phyloP scores from a whole-genome alignment of 1,140 invertebrate species.

The Reticulitermes speratus region DNA sequence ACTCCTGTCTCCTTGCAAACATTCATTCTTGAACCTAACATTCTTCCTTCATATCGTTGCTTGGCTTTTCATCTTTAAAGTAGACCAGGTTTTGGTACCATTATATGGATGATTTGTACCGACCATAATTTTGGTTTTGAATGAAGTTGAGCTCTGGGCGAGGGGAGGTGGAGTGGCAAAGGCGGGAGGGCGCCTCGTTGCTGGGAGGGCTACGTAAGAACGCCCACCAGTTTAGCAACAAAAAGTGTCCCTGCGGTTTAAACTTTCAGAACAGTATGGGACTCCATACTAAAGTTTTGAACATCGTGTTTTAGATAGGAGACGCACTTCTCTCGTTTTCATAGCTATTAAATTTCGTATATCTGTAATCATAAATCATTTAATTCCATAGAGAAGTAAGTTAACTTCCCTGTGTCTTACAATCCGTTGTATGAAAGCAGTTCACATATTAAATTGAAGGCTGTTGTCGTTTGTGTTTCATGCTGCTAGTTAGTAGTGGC shows the following conservation, averaged over 20 bases:
- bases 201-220: neutral
- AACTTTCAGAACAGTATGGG: neutral
- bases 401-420: neutral
- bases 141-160: neutral
- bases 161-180: neutral
- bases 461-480: no score
- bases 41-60: neutral
- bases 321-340: neutral
- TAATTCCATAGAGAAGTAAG: neutral
- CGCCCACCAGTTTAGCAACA: neutral
- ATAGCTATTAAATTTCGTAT: neutral
- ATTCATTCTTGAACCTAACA: neutral
- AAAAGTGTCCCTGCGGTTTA: neutral
- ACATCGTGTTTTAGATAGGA: neutral
- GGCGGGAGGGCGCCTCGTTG: neutral
- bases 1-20: neutral
- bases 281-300: neutral
- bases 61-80: neutral
- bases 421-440: no score
- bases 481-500: no score
- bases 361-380: neutral
- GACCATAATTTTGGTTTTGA: conserved; percentile 6
- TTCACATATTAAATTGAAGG: no score
- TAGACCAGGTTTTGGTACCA: neutral
- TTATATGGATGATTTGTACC: neutral